Evolutionary conservation across 2,888 invertebrate genomes (phyloP).

Genomic region (Caenorhabditis zanzibari): DNA sequence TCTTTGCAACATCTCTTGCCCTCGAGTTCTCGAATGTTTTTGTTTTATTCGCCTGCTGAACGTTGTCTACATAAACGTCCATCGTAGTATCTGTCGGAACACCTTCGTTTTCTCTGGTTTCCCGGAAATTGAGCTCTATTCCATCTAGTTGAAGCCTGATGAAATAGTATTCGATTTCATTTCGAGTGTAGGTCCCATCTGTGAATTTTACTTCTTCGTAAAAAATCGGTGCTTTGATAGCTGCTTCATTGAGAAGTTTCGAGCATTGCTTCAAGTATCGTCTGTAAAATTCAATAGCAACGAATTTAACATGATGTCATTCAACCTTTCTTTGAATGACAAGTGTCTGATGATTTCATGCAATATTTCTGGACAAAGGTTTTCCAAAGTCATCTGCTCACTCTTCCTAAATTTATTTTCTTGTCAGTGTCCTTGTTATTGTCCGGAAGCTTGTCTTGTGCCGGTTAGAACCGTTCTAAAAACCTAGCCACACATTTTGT

Average conservation of each 20-base stretch:
- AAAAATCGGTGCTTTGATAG: not conserved
- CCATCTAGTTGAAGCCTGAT: not conserved
- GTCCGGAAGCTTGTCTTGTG: not conserved
- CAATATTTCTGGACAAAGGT: not conserved
- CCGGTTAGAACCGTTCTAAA: not conserved
- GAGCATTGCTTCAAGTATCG: not conserved
- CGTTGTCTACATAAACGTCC: not conserved
- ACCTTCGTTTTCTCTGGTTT: not conserved
- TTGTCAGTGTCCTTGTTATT: too few species aligned
- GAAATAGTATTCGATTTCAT: not conserved
- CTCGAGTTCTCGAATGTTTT: not conserved
- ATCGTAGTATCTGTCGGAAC: not conserved
- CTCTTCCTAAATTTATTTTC: not conserved
- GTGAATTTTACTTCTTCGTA: not conserved
- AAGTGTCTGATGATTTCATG: constrained; percentile 1
- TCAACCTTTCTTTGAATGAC: constrained; percentile 6
- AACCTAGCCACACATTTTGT: not conserved
- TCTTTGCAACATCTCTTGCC: not conserved
- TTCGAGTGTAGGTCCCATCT: not conserved
- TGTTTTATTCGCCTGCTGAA: not conserved
- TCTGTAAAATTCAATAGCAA: not conserved
- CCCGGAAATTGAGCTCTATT: not conserved
- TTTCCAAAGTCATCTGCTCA: not conserved
- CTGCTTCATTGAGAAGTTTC: not conserved
- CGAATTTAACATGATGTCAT: not conserved